Evolutionary conservation across 2,888 invertebrate species (phyloP).

Genomic region (Empis stercorea): DNA sequence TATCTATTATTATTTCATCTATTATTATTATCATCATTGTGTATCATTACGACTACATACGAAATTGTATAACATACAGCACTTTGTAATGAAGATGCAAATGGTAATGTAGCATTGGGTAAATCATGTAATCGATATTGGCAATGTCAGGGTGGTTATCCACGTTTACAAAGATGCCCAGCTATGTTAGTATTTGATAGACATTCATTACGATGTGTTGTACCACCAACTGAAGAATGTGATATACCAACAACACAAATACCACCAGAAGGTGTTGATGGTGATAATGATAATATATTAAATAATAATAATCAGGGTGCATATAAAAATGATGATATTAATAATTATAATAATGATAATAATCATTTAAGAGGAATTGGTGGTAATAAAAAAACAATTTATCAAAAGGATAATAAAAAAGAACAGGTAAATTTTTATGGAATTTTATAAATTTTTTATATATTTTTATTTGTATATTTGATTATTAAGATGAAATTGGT

Average conservation of each 20-base stretch:
- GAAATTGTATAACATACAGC: conserved; percentile 41
- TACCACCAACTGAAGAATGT: conserved; percentile 82
- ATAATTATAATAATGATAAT: conserved; percentile 15
- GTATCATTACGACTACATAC: too few relatives aligned
- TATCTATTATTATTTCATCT: too few relatives aligned
- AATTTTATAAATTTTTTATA: not conserved
- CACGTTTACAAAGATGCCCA: conserved; percentile 77
- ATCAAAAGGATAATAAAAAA: conserved; percentile 22
- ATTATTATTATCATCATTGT: too few relatives aligned
- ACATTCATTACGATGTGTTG: conserved; percentile 69
- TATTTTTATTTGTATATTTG: too few relatives aligned
- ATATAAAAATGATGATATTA: not conserved
- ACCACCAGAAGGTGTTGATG: conserved; percentile 42
- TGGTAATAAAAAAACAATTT: conserved; percentile 1
- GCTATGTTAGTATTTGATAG: conserved; percentile 83
- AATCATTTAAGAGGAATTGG: conserved; percentile 15
- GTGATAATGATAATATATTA: conserved; percentile 6
- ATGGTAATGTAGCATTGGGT: conserved; percentile 81
- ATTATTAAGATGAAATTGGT: too few relatives aligned
- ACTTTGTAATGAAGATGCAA: conserved; percentile 80
- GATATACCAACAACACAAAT: conserved; percentile 67
- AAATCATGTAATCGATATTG: conserved; percentile 90
- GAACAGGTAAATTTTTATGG: conserved; percentile 19
- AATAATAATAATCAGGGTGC: not conserved
- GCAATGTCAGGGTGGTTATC: conserved; percentile 90